A percentile compares a stretch with the other conserved stretches of the same genome.
Evolutionary conservation across 2,888 invertebrate species (phyloP).

Genomic region (Drosophila subsilvestris): DNA sequence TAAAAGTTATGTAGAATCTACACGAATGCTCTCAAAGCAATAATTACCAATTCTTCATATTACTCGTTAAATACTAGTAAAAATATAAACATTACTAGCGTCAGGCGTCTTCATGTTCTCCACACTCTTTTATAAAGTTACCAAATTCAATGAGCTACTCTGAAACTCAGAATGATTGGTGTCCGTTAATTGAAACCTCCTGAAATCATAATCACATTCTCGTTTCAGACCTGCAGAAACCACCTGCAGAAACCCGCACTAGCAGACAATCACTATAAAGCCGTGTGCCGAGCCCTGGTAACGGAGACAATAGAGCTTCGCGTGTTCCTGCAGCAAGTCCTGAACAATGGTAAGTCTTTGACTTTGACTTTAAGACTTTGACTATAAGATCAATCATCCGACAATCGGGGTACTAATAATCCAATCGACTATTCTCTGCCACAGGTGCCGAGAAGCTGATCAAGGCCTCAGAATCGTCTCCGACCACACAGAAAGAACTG

Average conservation of each 20-base stretch:
- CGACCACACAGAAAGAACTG: slow-evolving; percentile 88
- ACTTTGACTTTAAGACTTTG: no score
- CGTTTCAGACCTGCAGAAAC: slow-evolving; percentile 85
- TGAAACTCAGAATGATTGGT: no score
- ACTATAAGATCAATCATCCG: background rate
- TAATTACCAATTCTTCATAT: no score
- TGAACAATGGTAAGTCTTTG: slow-evolving; percentile 84
- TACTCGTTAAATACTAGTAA: no score
- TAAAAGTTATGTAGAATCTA: no score
- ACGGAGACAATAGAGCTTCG: slow-evolving; percentile 96
- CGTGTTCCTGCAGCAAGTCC: slow-evolving; percentile 94
- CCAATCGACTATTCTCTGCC: slow-evolving; percentile 37
- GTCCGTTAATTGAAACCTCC: background rate
- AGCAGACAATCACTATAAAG: slow-evolving; percentile 89
- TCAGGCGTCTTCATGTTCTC: no score
- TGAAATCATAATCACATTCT: background rate
- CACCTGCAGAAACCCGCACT: slow-evolving; percentile 84
- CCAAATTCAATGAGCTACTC: background rate
- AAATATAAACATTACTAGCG: no score
- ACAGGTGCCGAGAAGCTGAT: slow-evolving; percentile 88
- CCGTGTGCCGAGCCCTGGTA: slow-evolving; percentile 95
- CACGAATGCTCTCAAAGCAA: no score
- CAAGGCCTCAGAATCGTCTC: slow-evolving; percentile 80
- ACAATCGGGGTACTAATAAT: background rate
- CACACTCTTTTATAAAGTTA: no score